phyloP scores from a whole-genome alignment of 2,113 vertebrate species.

The Aythya baeri region DNA sequence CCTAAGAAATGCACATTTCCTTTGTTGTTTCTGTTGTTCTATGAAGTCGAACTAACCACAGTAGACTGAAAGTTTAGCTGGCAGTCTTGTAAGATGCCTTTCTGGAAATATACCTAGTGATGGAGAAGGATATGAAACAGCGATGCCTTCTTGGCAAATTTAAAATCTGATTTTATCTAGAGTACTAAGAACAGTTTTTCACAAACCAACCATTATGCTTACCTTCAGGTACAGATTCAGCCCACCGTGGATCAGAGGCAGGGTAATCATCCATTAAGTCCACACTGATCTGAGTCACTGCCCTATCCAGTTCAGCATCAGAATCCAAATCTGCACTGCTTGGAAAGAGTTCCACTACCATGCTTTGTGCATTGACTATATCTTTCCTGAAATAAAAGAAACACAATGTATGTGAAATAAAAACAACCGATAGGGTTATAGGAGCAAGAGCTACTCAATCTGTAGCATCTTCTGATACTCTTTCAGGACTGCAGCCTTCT shows the following conservation, averaged over 20 bases:
- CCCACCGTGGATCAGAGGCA: conserved; percentile 96
- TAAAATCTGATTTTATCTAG: not conserved
- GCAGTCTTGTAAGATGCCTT: not conserved
- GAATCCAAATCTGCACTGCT: conserved; percentile 71
- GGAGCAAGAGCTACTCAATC: not conserved
- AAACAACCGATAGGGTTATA: not conserved
- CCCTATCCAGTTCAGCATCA: conserved; percentile 82
- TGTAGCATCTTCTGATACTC: not conserved
- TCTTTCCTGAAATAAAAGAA: conserved; percentile 83
- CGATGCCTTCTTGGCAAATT: not conserved
- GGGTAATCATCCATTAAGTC: conserved; percentile 97
- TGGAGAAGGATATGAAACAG: not conserved
- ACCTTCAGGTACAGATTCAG: conserved; percentile 95
- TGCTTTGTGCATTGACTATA: conserved; percentile 83
- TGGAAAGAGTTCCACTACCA: conserved; percentile 87
- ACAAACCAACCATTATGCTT: not conserved
- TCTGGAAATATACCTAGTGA: not conserved
- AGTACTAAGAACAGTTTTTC: not conserved
- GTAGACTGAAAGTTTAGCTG: not conserved
- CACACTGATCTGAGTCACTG: conserved; percentile 88
- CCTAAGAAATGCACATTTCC: not conserved
- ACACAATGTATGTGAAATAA: not conserved
- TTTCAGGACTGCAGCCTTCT: not conserved
- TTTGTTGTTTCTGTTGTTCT: not conserved
- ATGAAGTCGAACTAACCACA: not conserved